Percentiles rank a stretch among this genome's conserved stretches.
These are phyloP conservation scores for Heliconius ethilla DNA, from an alignment of 2,888 invertebrate species.

Conservation along the genomic window DNA sequence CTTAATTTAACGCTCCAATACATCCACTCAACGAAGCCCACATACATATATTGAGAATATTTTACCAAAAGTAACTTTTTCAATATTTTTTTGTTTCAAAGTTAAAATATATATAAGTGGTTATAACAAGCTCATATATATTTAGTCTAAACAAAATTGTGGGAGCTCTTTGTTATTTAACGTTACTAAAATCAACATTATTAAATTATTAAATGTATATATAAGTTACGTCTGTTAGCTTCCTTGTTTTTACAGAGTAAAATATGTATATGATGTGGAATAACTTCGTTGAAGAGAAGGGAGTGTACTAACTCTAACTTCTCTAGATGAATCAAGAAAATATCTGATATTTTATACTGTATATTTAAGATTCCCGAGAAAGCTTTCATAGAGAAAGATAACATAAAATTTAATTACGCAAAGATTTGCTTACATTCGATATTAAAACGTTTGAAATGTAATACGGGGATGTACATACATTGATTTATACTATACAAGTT, in stretches of 20 bases:
- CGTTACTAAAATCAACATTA: not conserved
- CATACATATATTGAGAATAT: not conserved
- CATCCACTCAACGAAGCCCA: not conserved
- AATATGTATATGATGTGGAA: too few relatives aligned
- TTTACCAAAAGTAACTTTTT: slow-evolving; percentile 11
- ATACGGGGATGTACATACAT: too few relatives aligned
- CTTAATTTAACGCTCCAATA: not conserved
- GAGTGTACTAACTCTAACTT: too few relatives aligned
- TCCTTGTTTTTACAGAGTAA: not conserved
- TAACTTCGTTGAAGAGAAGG: too few relatives aligned
- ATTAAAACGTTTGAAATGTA: too few relatives aligned
- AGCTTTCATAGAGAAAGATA: not conserved
- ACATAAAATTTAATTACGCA: not conserved
- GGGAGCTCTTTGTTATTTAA: not conserved
- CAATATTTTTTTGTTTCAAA: slow-evolving; percentile 2
- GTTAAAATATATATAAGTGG: not conserved
- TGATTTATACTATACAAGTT: too few relatives aligned
- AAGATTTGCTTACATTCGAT: not conserved
- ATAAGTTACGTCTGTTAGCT: too few relatives aligned
- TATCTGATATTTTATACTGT: too few relatives aligned
- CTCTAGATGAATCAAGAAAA: too few relatives aligned
- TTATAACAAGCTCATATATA: not conserved
- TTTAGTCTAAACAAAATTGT: too few relatives aligned
- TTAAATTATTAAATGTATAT: too few relatives aligned
- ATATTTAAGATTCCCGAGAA: not conserved